Evolutionary conservation across 2,797 vertebrate genomes (phyloP).

Genomic region (Sardinella longiceps): DNA sequence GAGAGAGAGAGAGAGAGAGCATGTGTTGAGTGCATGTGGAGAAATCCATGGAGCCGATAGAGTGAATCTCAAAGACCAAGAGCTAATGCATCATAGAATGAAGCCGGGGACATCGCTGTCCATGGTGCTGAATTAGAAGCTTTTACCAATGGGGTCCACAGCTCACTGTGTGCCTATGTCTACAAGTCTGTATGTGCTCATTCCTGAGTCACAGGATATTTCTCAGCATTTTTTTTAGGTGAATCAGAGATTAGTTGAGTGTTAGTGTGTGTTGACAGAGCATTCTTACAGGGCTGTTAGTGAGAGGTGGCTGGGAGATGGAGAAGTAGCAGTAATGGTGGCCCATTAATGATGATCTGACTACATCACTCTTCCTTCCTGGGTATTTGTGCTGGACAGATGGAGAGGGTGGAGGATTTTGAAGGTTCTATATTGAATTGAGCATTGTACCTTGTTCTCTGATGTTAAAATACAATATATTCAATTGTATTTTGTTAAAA

Average conservation of each 20-base stretch:
- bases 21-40: neutral
- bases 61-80: too few relatives aligned
- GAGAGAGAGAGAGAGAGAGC: too few relatives aligned
- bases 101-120: too few relatives aligned
- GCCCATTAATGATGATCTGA: neutral
- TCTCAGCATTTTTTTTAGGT: neutral
- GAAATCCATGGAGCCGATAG: too few relatives aligned
- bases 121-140: neutral
- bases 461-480: too few relatives aligned
- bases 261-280: too few relatives aligned
- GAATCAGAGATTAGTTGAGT: neutral
- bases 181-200: neutral
- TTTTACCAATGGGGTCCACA: too few relatives aligned
- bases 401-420: neutral
- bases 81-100: too few relatives aligned
- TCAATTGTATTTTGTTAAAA: too few relatives aligned
- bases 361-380: neutral
- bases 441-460: too few relatives aligned
- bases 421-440: neutral
- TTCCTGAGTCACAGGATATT: neutral
- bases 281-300: neutral
- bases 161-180: neutral
- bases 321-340: neutral
- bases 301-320: neutral
- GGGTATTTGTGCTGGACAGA: neutral